These are phyloP conservation scores for Nomada flava DNA, from an alignment of 2,888 invertebrate genomes.

Conservation along the genomic window DNA sequence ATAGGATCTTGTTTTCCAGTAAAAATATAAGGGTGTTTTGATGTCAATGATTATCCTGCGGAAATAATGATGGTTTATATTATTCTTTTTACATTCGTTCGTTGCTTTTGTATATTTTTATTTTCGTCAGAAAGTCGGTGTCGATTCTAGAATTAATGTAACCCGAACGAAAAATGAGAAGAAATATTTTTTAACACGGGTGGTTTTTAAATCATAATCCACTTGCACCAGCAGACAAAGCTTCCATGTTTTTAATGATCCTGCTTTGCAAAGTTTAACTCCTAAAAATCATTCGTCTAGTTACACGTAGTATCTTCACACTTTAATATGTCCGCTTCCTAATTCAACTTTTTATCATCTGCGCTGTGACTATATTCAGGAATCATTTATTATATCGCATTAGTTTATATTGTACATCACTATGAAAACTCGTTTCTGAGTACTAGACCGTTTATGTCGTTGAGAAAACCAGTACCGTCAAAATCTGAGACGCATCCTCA, in stretches of 20 bases:
- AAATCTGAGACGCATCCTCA: not conserved
- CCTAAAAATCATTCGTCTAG: not conserved
- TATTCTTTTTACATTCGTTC: too few species aligned
- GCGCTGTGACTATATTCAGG: not conserved
- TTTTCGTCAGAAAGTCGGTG: too few species aligned
- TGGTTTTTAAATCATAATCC: not conserved
- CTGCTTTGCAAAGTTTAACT: not conserved
- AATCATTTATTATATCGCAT: not conserved
- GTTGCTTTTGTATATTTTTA: too few species aligned
- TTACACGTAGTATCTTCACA: not conserved
- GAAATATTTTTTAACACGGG: not conserved
- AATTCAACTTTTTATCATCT: not conserved
- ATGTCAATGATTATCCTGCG: too few species aligned
- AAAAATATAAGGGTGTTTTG: too few species aligned
- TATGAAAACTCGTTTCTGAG: not conserved
- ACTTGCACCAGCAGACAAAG: conserved; percentile 4
- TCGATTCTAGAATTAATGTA: too few species aligned
- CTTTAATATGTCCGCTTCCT: not conserved
- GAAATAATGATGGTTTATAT: too few species aligned
- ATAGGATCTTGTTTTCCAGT: too few species aligned
- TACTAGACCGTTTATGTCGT: not conserved
- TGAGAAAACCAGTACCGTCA: not conserved
- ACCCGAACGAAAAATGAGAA: not conserved
- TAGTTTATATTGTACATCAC: not conserved
- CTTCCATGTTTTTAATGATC: conserved; percentile 7